These are phyloP conservation scores for Loris lydekkerianus DNA, from an alignment of 2,797 vertebrate species.

Conservation along the genomic window DNA sequence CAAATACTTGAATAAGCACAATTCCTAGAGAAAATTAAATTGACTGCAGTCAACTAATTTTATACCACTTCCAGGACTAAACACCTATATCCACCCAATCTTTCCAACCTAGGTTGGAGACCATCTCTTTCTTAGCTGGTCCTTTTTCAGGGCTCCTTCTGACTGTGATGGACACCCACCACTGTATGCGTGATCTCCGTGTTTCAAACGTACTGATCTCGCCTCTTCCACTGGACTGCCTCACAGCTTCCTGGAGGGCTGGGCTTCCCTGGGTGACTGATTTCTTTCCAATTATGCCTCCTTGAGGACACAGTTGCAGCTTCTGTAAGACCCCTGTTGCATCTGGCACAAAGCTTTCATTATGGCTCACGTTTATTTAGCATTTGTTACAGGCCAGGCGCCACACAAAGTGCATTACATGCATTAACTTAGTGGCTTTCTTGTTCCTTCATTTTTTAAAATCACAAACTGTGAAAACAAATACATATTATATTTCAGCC, in stretches of 20 bases:
- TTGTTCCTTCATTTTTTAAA: neutral
- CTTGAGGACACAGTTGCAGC: neutral
- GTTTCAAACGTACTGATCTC: accelerated
- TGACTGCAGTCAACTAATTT: neutral
- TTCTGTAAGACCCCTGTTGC: no score
- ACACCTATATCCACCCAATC: neutral
- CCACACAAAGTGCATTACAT: neutral
- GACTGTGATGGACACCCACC: accelerated
- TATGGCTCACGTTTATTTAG: neutral
- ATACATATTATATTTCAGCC: neutral
- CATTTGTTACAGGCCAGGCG: neutral
- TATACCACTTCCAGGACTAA: no score
- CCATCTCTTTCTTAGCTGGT: neutral
- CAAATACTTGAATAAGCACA: neutral
- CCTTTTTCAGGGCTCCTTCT: neutral
- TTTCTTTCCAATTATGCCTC: neutral
- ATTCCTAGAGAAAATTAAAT: neutral
- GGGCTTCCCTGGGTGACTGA: accelerated
- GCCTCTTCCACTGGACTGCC: accelerated
- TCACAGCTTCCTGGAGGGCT: no score
- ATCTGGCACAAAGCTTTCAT: neutral
- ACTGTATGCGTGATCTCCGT: accelerated
- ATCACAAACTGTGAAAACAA: neutral
- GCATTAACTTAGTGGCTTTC: neutral
- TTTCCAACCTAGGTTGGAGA: neutral